phyloP scores from a whole-genome alignment of 2,113 vertebrate species.

The Synodontis membranacea region DNA sequence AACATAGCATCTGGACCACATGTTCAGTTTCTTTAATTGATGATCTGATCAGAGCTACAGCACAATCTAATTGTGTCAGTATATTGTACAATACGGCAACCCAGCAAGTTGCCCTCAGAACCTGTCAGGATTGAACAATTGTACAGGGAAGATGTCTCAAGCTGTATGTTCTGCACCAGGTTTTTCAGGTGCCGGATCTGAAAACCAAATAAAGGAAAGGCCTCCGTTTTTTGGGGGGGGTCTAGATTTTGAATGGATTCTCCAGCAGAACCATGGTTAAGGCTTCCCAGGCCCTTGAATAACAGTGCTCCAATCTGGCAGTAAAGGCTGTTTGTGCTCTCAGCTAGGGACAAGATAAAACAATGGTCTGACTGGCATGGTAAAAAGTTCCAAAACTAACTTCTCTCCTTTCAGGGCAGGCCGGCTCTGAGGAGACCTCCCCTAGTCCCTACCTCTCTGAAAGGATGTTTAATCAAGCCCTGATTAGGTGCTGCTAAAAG shows the following conservation, averaged over 20 bases:
- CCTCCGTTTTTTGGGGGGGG: not conserved
- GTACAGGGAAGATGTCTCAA: not conserved
- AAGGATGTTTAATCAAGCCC: conserved; percentile 63
- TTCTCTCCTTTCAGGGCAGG: conserved; percentile 54
- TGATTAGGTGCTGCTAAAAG: conserved; percentile 58
- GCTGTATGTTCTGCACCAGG: not conserved
- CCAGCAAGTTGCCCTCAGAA: not conserved
- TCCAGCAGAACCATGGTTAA: conserved; percentile 10
- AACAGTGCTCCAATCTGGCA: conserved; percentile 25
- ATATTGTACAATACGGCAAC: not conserved
- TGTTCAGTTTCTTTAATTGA: conserved; percentile 30
- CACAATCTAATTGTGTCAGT: not conserved
- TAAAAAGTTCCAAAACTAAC: conserved; percentile 18
- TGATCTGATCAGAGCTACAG: not conserved
- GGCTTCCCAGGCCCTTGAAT: conserved; percentile 7
- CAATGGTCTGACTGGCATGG: conserved; percentile 36
- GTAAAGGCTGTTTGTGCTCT: conserved; percentile 35
- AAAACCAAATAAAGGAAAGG: conserved; percentile 5
- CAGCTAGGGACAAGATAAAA: conserved; percentile 39
- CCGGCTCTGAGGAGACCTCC: conserved; percentile 61
- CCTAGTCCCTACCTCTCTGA: conserved; percentile 60
- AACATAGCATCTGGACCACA: conserved; percentile 25
- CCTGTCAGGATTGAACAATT: not conserved
- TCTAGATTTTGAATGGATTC: not conserved
- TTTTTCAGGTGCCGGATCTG: not conserved